Conservation (phyloP, 2,113 vertebrate species). For the Xiphorhynchus elegans region DNA sequence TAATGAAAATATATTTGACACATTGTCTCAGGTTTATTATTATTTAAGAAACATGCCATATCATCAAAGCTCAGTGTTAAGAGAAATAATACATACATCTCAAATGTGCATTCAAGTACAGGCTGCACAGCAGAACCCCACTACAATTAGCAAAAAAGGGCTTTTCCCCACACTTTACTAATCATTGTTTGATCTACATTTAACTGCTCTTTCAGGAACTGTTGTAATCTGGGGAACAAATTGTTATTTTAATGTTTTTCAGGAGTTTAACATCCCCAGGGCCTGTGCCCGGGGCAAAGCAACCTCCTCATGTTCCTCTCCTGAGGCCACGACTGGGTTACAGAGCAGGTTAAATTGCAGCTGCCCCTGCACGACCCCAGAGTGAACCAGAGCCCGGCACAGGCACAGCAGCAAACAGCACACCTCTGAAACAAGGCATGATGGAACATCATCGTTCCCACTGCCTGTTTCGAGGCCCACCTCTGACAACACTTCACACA, state of each 20-base stretch:
- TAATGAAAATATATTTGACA: neutral
- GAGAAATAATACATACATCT: neutral
- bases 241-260: neutral
- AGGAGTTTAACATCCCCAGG: neutral
- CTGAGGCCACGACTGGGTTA: neutral
- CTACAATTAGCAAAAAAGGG: neutral
- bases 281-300: neutral
- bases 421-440: neutral
- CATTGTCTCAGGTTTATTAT: neutral
- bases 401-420: neutral
- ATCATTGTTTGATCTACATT: neutral
- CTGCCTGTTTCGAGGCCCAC: neutral
- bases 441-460: neutral
- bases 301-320: neutral
- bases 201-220: neutral
- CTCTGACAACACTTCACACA: neutral
- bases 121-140: neutral
- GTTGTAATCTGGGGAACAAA: neutral
- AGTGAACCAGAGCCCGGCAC: accelerated
- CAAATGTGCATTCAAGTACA: neutral
- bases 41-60: neutral
- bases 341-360: neutral
- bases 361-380: accelerated
- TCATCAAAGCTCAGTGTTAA: neutral
- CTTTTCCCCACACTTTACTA: neutral